Base-by-base conservation (phyloP, 2,797 vertebrate genomes). In the Rallus crepitans region DNA sequence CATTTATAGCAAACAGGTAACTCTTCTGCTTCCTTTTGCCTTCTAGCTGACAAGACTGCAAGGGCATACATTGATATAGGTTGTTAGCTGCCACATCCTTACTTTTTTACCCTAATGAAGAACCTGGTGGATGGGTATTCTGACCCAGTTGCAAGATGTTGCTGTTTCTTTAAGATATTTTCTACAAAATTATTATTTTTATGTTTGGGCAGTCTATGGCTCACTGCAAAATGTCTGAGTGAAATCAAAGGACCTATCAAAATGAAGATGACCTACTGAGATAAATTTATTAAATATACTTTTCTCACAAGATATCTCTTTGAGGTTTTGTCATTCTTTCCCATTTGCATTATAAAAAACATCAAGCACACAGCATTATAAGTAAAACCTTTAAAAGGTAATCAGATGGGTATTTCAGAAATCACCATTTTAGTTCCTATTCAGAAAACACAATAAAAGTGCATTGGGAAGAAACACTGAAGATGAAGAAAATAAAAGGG, bases 241-340 rank as follows among this genome's bases (percentile, higher is more conserved):
- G 37, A 93, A 95, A 96, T 96, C 87, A 95, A 96, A 94, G 75
- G 37, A 93, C 71, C 11, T 89, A 95, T 88, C 60, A 87, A 95
- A 95, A 91, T 71, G 28, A 88, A 81, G 77, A 68, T 4, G 14
- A 68, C 52, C 25, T 55, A 89, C 65, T 75, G 87, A 90, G 89
- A 87, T 89, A 93, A 78, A 91, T 93, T 78, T 86, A 93, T 84
- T 95, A 90, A 96, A 93, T 85, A 81, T 17, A 63, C 39, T 81
- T 92, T 89, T 89, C 57, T 79, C 52, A 60, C 31, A 82, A 80
- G 60, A 89, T 7, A 24, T 63, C 24, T 89, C 77, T 95, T 93
- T 95, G 82, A 96, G 77, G 33, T 83, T 95, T 89, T 94, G 59
- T 93, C 90, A 84, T 95, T n/a, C 13, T 89, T 91, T 93, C 48